Evolutionary conservation across 2,888 invertebrate genomes (phyloP), one percentile per base, ranked within the genome.

Genomic region (Pseudolycoriella hygida): DNA sequence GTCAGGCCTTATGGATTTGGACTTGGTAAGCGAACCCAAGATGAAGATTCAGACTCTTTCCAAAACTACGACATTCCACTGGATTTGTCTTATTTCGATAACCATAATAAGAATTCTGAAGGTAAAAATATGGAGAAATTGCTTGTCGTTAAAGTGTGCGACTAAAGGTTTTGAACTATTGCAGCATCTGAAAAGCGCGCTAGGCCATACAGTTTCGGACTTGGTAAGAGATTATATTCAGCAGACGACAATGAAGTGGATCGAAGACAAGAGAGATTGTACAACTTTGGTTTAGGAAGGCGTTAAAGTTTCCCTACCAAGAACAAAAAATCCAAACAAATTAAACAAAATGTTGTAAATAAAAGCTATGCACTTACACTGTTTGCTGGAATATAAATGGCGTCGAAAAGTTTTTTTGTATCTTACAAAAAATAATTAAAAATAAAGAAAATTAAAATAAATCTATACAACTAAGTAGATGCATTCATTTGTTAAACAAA

Each of bases 181-280:
- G 17, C 17, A 44, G 44, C 25, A 31, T 19, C 20, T 17, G 40
- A 34, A 31, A 73, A 78, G 60, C 70, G 77, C 49, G 71, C 72
- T 40, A 69, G 73, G 8, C 74, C 73, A 1, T 79, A 76, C 64
- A 73, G 74, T 42, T 78, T 79, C 56, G 79, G 79, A 1, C 64
- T 79, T 11, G 80, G 79, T 6, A 80, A 79, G 57, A 70, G 79
- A 6, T 61, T 64, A 17, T 44, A 46, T 8, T 42, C 30, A 6
- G 43, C 6, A 30, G 42, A 42, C 15, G 40, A 42, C 18, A 32
- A 25, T 12, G 17, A 43, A 19, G 43, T 37, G 19, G 2, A 37
- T 37, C 17, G 17, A 47, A 32, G 43, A 38, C 12, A 47, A 31
- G 25, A 46, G 47, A 11, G 69, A 55, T 54, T 56, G 53, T 71